Evolutionary conservation across 2,797 vertebrate species (phyloP).

Genomic region (Coregonus sp.): DNA sequence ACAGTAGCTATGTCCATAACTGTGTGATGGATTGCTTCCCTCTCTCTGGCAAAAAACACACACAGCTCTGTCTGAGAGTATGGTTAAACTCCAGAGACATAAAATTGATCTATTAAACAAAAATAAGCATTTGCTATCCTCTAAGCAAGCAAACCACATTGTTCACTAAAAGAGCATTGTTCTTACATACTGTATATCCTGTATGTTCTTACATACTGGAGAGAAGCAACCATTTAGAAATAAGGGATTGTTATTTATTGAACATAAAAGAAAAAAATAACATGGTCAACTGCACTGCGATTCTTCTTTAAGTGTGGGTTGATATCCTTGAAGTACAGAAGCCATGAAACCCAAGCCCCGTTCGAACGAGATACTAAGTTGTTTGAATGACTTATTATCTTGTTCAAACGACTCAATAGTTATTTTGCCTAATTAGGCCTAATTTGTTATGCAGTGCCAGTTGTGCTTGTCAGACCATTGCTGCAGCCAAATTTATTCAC

Average conservation of each 20-base stretch:
- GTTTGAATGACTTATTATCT: too few species aligned
- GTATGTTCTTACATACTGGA: too few species aligned
- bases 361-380: too few species aligned
- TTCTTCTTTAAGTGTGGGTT: too few species aligned
- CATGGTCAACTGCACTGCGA: constrained; percentile 18
- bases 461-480: too few species aligned
- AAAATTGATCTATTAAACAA: constrained; percentile 4
- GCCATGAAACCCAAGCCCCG: too few species aligned
- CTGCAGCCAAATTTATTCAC: too few species aligned
- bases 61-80: neutral
- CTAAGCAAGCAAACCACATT: constrained; percentile 15
- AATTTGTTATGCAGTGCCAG: too few species aligned
- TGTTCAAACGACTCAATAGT: too few species aligned
- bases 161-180: constrained; percentile 33
- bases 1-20: constrained; percentile 23
- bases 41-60: constrained; percentile 3
- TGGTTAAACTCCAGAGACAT: neutral
- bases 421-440: too few species aligned
- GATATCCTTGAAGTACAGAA: too few species aligned
- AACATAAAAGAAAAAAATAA: constrained; percentile 26
- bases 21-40: neutral
- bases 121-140: neutral
- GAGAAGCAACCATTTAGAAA: constrained; percentile 23
- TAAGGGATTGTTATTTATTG: constrained; percentile 25
- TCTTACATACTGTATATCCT: constrained; percentile 2